These are phyloP conservation scores for Coregonus sp. DNA, from an alignment of 2,797 vertebrate species.

Conservation along the genomic window DNA sequence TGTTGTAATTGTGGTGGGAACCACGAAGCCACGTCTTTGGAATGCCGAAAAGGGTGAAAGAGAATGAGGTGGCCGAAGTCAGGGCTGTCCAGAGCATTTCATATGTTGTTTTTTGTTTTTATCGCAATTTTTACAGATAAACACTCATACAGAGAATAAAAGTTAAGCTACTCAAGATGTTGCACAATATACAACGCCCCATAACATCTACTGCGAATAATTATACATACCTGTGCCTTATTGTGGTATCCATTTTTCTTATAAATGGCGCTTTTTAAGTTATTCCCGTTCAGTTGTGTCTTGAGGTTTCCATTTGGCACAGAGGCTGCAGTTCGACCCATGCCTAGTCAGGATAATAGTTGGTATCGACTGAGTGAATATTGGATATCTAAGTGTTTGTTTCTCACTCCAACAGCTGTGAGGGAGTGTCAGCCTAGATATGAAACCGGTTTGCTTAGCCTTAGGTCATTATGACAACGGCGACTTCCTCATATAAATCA, in stretches of 20 bases:
- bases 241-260: constrained; percentile 49
- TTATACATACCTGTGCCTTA: constrained; percentile 54
- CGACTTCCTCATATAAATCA: constrained; percentile 64
- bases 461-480: constrained; percentile 34
- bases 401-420: neutral
- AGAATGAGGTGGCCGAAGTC: no score
- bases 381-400: constrained; percentile 22
- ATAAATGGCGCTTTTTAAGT: constrained; percentile 31
- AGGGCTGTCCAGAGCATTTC: no score
- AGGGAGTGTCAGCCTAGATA: neutral
- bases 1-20: no score
- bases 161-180: neutral
- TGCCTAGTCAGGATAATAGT: constrained; percentile 30
- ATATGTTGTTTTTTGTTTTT: neutral
- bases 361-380: constrained; percentile 15
- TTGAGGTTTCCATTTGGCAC: constrained; percentile 42
- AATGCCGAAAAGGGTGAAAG: no score
- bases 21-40: no score
- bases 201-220: neutral
- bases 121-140: neutral
- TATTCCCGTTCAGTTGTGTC: constrained; percentile 35
- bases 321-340: constrained; percentile 52
- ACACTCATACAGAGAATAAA: no score
- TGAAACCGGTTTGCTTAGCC: constrained; percentile 34
- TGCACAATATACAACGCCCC: neutral